Conservation (phyloP, 53 echinoderm and acorn worm genomes). For the Zoroaster sp. region DNA sequence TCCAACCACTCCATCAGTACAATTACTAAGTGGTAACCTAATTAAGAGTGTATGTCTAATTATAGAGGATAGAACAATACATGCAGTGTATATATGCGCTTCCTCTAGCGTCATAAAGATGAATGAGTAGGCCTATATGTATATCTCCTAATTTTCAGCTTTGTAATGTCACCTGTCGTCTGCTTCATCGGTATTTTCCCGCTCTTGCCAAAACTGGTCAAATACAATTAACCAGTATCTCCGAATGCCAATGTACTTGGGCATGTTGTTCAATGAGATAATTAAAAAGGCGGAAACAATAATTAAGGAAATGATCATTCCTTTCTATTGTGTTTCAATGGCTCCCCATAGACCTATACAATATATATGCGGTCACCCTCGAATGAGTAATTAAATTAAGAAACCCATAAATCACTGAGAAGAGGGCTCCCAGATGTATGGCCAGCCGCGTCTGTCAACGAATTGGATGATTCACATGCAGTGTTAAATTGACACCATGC, state of each 20-base stretch:
- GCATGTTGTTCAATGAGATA: background rate
- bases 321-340: background rate
- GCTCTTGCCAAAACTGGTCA: background rate
- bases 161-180: background rate
- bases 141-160: background rate
- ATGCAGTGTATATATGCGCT: too few relatives aligned
- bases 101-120: too few relatives aligned
- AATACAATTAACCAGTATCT: background rate
- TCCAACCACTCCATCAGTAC: too few relatives aligned
- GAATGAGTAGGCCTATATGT: too few relatives aligned
- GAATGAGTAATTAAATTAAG: background rate
- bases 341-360: background rate
- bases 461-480: background rate
- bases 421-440: background rate
- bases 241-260: background rate
- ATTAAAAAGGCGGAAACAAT: background rate
- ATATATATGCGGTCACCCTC: background rate
- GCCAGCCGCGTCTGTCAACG: background rate
- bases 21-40: too few relatives aligned
- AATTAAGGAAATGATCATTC: background rate
- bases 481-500: background rate
- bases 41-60: too few relatives aligned
- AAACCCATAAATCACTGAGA: background rate
- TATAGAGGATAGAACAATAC: too few relatives aligned
- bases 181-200: background rate